phyloP scores from a whole-genome alignment of 2,888 invertebrate genomes.

The Zygogramma bicolorata region DNA sequence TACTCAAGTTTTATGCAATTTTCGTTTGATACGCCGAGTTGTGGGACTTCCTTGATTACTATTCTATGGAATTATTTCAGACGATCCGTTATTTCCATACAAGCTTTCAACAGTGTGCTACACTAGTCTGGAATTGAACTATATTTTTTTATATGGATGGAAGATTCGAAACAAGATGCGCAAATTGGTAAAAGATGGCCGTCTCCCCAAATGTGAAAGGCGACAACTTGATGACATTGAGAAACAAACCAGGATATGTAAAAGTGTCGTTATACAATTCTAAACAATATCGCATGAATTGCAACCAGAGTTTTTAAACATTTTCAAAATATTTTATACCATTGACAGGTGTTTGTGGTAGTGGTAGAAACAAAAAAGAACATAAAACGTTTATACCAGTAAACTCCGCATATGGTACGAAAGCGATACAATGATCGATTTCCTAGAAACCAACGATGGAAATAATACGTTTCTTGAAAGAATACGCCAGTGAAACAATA shows the following conservation, averaged over 20 bases:
- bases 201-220: no score
- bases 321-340: no score
- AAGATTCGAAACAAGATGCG: no score
- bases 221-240: no score
- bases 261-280: no score
- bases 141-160: no score
- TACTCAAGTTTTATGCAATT: slow-evolving; percentile 29
- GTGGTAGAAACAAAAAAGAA: background rate
- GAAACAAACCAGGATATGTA: no score
- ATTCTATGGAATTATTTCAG: slow-evolving; percentile 9
- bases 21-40: slow-evolving; percentile 13
- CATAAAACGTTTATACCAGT: background rate
- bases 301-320: no score
- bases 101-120: background rate
- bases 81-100: background rate
- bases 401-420: background rate
- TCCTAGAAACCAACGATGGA: slow-evolving; percentile 14
- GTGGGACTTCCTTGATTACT: slow-evolving; percentile 24
- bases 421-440: background rate
- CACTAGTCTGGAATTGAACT: no score
- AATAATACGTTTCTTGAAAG: slow-evolving; percentile 33
- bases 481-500: slow-evolving; percentile 37
- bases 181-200: no score
- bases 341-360: no score
- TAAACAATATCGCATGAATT: no score